Base-by-base conservation (phyloP, 2,797 vertebrate genomes). In the Orientallactaga sibirica region DNA sequence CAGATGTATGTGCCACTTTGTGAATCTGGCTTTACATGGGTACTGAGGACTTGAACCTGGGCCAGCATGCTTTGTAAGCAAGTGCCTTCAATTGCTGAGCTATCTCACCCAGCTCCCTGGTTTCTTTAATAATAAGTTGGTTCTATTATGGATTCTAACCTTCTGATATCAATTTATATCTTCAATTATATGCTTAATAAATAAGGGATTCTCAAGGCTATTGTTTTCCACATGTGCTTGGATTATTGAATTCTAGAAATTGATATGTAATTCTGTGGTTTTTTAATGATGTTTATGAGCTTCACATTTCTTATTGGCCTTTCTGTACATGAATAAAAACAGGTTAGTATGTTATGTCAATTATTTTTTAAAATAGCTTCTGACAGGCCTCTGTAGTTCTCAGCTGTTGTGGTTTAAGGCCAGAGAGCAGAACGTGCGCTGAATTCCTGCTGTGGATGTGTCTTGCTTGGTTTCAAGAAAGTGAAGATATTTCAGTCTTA, bases 271-370 rank as follows among this genome's bases (percentile, higher is more conserved):
- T 90, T 84, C 48, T 93, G 25, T 25, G 20, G 2, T 61, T 71
- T 95, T 70, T 84, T 86, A 16, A 58, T 86, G n/a, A 89, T 88
- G 55, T 91, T 86, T 78, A 20, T 80, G 75, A 92, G 67, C 8
- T 92, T 77, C 78, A 25, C 68, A 66, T 91, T 15, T 58, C 58
- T 91, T 75, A 25, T 41, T 37, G 81, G 7, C 37, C 4, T 91
- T 84, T 80, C 71, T 92, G 61, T 77, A 55, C 87, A 41, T 84
- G 25, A 90, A 84, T 80, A 79, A 91, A 66, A 66, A 90, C 74
- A 89, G 90, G 24, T 71, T 43, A 33, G 16, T 16, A 58, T 58
- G 11, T 58, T 79, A 29, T 80, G 55, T 48, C n/a, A 67, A 24
- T 48, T 91, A 20, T 43, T 79, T 61, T 93, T 84, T 74, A 41